Evolutionary conservation across 2,888 invertebrate species (phyloP), one percentile per base, ranked within the genome.

Genomic region (Pachliopta kotzebuea): DNA sequence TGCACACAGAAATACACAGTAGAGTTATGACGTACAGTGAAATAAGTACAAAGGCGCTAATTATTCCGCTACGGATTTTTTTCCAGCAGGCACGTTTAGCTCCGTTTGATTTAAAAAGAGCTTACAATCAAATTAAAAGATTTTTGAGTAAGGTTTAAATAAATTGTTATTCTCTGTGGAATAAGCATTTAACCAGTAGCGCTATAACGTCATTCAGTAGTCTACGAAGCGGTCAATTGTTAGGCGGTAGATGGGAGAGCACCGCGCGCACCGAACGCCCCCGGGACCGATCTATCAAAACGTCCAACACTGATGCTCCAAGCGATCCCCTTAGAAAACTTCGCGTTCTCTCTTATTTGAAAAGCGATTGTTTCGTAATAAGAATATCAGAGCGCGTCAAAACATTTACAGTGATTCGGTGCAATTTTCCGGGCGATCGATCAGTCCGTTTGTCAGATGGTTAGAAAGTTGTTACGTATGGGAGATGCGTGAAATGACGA

Each of bases 301-400:
- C 73, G 81, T 83, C 85, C 76, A 72, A 79, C 70, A 70, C 66
- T 72, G 77, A 83, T 85, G 82, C 85, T 85, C 80, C 75, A 77
- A 81, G 80, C 79, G 76, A 73, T 76, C 81, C 81, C 80, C 78
- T 77, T 75, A 77, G 77, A 78, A 63, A 63, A 58, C 60, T 63
- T 76, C 73, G 71, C 62, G 67, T 73, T 72, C 70, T 72, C 60
- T 70, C 71, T 74, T 75, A 77, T 80, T 87, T 81, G 74, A 76
- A 84, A 84, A 81, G 76, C 83, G 80, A 89, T 88, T 89, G 88
- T 90, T 86, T 90, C 79, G 86, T 85, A 84, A 90, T 90, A 84
- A 86, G 85, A 86, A 82, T 76, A 78, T 84, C 76, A 76, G 76
- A 75, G 78, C 78, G 74, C 82, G 90, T 90, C 90, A 90, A 83